These are phyloP conservation scores for Drosophila nigromelanica DNA, from an alignment of 1,140 invertebrate species.

Conservation along the genomic window DNA sequence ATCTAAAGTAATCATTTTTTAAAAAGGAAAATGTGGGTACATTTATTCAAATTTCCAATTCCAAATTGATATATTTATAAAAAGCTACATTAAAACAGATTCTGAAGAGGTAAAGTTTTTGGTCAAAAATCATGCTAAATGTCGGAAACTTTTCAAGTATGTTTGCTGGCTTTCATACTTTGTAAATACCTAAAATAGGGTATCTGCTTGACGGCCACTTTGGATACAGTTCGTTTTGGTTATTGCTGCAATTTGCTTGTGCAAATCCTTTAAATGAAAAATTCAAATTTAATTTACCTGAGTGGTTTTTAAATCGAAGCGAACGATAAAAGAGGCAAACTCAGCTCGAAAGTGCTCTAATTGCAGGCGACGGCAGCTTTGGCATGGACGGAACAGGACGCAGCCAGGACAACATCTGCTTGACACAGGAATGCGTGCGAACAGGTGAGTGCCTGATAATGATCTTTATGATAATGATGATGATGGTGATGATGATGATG, in stretches of 20 bases:
- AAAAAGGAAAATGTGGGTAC: too few relatives aligned
- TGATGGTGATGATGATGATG: not conserved
- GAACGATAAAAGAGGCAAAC: slow-evolving; percentile 11
- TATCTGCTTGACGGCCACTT: not conserved
- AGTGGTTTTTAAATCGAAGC: slow-evolving; percentile 56
- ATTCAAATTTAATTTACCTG: slow-evolving; percentile 73
- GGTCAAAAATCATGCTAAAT: too few relatives aligned
- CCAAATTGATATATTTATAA: too few relatives aligned
- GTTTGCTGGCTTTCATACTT: too few relatives aligned
- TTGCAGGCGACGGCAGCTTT: slow-evolving; percentile 51
- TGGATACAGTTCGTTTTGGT: too few relatives aligned
- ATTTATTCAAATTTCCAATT: too few relatives aligned
- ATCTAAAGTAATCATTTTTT: too few relatives aligned
- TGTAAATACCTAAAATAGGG: not conserved
- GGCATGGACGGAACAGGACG: slow-evolving; percentile 9
- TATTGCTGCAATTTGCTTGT: slow-evolving; percentile 3
- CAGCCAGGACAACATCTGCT: slow-evolving; percentile 85
- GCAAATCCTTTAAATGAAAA: slow-evolving; percentile 54
- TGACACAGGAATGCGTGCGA: slow-evolving; percentile 89
- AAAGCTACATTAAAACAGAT: too few relatives aligned
- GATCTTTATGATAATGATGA: not conserved
- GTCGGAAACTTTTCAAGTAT: too few relatives aligned
- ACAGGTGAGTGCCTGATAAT: slow-evolving; percentile 85
- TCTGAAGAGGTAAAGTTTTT: too few relatives aligned
- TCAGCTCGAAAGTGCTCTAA: slow-evolving; percentile 45